phyloP scores from a whole-genome alignment of 2,113 vertebrate species.

The Tachuris rubrigastra region DNA sequence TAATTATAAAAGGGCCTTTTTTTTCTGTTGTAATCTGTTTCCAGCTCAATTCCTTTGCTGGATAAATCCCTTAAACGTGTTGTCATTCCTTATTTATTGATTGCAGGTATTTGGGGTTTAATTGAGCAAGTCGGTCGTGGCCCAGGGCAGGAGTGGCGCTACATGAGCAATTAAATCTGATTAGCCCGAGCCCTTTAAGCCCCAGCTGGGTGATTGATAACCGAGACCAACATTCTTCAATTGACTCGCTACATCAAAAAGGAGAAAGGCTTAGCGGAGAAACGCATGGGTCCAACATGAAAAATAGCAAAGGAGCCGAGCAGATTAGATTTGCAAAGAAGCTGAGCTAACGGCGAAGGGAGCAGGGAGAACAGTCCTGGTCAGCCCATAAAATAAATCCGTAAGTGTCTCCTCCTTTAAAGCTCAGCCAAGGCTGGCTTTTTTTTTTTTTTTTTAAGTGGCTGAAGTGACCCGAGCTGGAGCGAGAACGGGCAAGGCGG shows the following conservation, averaged over 20 bases:
- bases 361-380: background rate
- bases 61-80: slow-evolving; percentile 75
- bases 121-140: slow-evolving; percentile 82
- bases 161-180: slow-evolving; percentile 87
- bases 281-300: slow-evolving; percentile 65
- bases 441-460: background rate
- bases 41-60: slow-evolving; percentile 73
- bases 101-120: slow-evolving; percentile 83
- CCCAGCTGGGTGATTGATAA: slow-evolving; percentile 87
- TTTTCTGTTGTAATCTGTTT: slow-evolving; percentile 70
- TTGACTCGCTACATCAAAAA: slow-evolving; percentile 79
- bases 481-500: background rate
- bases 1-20: slow-evolving; percentile 67
- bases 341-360: slow-evolving; percentile 6
- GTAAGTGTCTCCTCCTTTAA: slow-evolving; percentile 12
- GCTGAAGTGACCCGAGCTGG: background rate
- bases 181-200: slow-evolving; percentile 82
- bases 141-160: slow-evolving; percentile 82
- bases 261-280: slow-evolving; percentile 69
- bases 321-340: slow-evolving; percentile 70
- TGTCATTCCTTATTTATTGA: slow-evolving; percentile 81
- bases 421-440: background rate
- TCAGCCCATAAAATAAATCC: slow-evolving; percentile 38
- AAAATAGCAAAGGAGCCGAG: slow-evolving; percentile 65
- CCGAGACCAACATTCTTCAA: slow-evolving; percentile 81